Evolutionary conservation across 2,888 invertebrate genomes (phyloP).

Genomic region (Trissoscelio sp.): DNA sequence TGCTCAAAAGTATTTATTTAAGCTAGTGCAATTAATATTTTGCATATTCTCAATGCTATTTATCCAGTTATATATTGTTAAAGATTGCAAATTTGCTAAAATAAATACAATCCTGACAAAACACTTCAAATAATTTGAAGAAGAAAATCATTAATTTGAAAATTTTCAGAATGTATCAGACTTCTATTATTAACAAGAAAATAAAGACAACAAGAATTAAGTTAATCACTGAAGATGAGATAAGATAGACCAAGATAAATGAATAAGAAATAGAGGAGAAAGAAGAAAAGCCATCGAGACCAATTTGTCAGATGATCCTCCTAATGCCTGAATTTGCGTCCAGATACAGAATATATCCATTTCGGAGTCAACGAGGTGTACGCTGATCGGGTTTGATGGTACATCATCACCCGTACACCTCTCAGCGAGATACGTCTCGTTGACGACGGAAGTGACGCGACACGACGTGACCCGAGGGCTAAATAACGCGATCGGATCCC

Average conservation of each 20-base stretch:
- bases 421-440: slow-evolving; percentile 73
- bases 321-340: slow-evolving; percentile 55
- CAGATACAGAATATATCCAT: slow-evolving; percentile 59
- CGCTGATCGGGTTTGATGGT: slow-evolving; percentile 76
- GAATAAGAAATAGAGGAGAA: background rate
- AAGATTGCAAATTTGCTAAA: too few species aligned
- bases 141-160: too few species aligned
- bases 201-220: background rate
- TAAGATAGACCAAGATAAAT: background rate
- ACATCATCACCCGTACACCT: slow-evolving; percentile 78
- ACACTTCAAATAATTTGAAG: too few species aligned
- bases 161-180: too few species aligned
- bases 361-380: slow-evolving; percentile 77
- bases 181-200: too few species aligned
- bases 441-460: slow-evolving; percentile 77
- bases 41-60: too few species aligned
- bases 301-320: slow-evolving; percentile 62
- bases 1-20: too few species aligned
- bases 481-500: slow-evolving; percentile 74
- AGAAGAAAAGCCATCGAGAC: slow-evolving; percentile 26
- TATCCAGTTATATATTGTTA: too few species aligned
- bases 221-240: too few species aligned
- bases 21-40: too few species aligned
- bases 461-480: slow-evolving; percentile 74
- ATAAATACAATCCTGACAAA: too few species aligned